Percentiles rank a stretch among this genome's conserved stretches.
These are phyloP conservation scores for Drosophila pegasa DNA, from an alignment of 2,888 invertebrate species.

Conservation along the genomic window DNA sequence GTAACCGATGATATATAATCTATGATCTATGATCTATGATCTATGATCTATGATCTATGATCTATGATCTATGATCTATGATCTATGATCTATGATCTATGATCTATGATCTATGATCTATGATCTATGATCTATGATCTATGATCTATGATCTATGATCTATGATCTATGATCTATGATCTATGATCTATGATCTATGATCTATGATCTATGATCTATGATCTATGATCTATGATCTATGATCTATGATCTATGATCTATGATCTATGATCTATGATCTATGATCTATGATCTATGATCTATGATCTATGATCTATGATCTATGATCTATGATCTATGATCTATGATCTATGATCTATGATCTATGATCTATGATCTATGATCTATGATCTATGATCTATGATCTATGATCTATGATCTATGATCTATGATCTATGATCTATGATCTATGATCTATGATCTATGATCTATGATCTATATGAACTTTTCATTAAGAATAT, in stretches of 20 bases:
- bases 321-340: neutral
- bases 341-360: too few relatives aligned
- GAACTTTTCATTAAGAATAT: too few relatives aligned
- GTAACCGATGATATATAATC: neutral
- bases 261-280: neutral
- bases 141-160: too few relatives aligned
- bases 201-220: too few relatives aligned
- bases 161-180: neutral
- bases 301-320: neutral
- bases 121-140: neutral
- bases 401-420: too few relatives aligned
- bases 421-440: neutral
- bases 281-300: neutral
- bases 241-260: too few relatives aligned
- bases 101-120: neutral
- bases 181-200: neutral
- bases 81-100: too few relatives aligned
- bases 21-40: neutral
- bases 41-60: neutral
- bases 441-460: neutral
- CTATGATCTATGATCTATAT: too few relatives aligned
- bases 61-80: too few relatives aligned
- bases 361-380: too few relatives aligned
- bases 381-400: neutral
- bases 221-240: neutral